Evolutionary conservation across 2,797 vertebrate species (phyloP), one percentile per base, ranked within the genome.

Genomic region (Neomorphus geoffroyi): DNA sequence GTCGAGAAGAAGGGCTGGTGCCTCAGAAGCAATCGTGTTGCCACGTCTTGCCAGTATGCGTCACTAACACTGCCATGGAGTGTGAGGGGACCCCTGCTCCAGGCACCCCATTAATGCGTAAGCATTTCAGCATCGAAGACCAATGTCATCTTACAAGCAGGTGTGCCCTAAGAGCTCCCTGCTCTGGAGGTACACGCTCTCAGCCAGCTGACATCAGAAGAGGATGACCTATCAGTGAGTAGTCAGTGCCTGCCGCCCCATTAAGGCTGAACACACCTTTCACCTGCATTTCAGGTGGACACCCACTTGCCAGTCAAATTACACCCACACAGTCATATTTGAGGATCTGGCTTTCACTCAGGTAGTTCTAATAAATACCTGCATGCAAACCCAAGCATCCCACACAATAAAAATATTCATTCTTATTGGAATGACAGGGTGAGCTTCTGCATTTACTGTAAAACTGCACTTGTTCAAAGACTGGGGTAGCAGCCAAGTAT

Each of bases 391-490:
- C 8, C 33, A 83, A 75, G 48, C 27, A 46, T n/a, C 4, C 13
- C 28, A 61, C 3, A 2, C 50, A 64, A 43, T 1, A 83, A 60
- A 46, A 43, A 83, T 77, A 88, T 80, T 79, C 51, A 28, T 86
- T 94, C 78, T 60, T 87, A 89, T 56, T 71, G 61, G 48, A 95
- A 96, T 8, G 18, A 91, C 9, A 17, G 37, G 30, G 45, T 91
- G 78, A 81, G 66, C 45, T 65, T 82, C 80, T 89, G 78, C 81
- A 48, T 3, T 93, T 72, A 56, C 18, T 51, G 80, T 75, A 81
- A 93, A 95, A 91, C 48, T n/a, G 32, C 51, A 35, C 80, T 93
- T 91, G 66, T 86, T 93, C 87, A 81, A 96, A 95, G 82, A 94
- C 58, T 79, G 64, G 80, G 35, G 74, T 77, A 94, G 48, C 21